phyloP scores from a whole-genome alignment of 35 echinoderm and acorn worm species.

The Eucidaris tribuloides region DNA sequence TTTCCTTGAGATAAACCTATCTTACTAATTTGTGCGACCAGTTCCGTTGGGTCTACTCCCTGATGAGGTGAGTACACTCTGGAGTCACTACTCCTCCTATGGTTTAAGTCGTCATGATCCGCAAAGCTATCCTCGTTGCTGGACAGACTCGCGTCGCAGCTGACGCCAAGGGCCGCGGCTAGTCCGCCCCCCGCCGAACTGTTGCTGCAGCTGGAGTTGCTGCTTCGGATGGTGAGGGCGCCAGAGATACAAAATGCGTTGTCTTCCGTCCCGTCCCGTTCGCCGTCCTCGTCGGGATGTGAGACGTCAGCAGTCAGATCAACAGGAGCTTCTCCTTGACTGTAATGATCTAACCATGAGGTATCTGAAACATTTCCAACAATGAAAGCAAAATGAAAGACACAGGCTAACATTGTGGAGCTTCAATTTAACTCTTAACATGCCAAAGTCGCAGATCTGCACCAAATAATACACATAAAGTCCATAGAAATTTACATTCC shows the following conservation, averaged over 20 bases:
- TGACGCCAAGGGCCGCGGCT: constrained; percentile 62
- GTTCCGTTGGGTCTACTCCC: constrained; percentile 35
- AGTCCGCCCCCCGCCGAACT: constrained; percentile 58
- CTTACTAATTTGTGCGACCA: neutral
- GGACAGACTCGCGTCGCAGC: constrained; percentile 71
- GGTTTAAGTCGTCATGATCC: neutral
- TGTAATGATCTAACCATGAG: too few relatives aligned
- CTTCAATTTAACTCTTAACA: too few relatives aligned
- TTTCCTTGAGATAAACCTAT: neutral
- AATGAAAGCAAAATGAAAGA: too few relatives aligned
- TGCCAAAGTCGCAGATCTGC: too few relatives aligned
- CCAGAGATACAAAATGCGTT: constrained; percentile 53
- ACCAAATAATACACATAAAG: too few relatives aligned
- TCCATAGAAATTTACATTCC: too few relatives aligned
- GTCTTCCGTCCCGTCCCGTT: constrained; percentile 12
- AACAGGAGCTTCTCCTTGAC: too few relatives aligned
- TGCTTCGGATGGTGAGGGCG: constrained; percentile 87
- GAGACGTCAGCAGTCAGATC: too few relatives aligned
- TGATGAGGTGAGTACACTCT: too few relatives aligned
- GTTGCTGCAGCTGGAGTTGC: constrained; percentile 64
- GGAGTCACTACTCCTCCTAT: neutral
- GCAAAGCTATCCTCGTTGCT: constrained; percentile 58
- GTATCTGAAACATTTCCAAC: too few relatives aligned
- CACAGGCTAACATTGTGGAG: too few relatives aligned
- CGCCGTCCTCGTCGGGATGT: neutral